Evolutionary conservation across 2,797 vertebrate genomes (phyloP).

Genomic region (Acropternis orthonyx): DNA sequence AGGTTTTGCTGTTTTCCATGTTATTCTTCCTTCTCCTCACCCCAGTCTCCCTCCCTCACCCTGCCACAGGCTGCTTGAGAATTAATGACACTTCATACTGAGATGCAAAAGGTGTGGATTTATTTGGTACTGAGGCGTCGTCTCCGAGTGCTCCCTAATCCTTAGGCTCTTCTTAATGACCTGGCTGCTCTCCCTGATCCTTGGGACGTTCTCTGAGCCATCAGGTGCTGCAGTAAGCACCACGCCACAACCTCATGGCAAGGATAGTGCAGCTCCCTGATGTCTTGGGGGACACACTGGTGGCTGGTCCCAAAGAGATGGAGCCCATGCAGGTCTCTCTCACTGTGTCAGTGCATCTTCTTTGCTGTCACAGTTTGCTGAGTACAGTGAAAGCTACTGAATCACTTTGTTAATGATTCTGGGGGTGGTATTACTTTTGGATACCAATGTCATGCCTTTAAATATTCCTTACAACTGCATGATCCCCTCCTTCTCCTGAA

Average conservation of each 20-base stretch:
- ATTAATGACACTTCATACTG: neutral
- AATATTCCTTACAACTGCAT: conserved; percentile 33
- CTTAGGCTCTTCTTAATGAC: neutral
- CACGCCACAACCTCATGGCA: neutral
- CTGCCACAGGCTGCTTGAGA: neutral
- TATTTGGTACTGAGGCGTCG: rapidly evolving
- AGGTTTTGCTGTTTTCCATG: neutral
- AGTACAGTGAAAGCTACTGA: conserved; percentile 50
- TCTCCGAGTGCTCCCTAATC: neutral
- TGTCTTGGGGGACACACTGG: neutral
- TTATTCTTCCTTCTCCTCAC: neutral
- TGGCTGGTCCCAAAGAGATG: neutral
- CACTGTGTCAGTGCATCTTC: neutral
- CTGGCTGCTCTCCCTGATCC: neutral
- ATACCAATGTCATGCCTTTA: conserved; percentile 57
- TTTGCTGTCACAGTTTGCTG: neutral
- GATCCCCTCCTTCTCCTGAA: conserved; percentile 18
- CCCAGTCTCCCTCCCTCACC: neutral
- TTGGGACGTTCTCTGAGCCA: neutral
- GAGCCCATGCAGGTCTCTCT: rapidly evolving
- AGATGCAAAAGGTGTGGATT: neutral
- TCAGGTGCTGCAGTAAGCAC: neutral
- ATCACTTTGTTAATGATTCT: conserved; percentile 57
- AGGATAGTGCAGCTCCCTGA: neutral
- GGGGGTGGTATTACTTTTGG: conserved; percentile 54